Conservation (phyloP, 2,888 invertebrate genomes). For the Drepana falcataria region DNA sequence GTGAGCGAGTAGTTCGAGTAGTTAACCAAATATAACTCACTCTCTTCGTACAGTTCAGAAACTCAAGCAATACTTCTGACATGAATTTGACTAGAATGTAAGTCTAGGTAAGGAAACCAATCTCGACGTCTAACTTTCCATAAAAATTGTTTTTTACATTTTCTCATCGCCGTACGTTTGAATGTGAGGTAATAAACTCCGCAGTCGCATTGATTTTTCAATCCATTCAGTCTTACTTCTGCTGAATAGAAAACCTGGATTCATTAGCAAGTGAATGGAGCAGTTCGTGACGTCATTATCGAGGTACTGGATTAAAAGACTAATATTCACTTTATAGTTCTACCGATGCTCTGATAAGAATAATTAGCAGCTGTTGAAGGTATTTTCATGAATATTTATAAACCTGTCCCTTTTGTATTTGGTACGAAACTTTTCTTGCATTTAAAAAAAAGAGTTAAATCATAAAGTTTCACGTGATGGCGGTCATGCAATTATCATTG, state of each 20-base stretch:
- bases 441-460: too few species aligned
- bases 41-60: too few species aligned
- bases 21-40: too few species aligned
- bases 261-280: slow-evolving; percentile 31
- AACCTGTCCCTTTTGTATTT: too few species aligned
- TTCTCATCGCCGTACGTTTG: background rate
- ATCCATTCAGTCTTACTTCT: slow-evolving; percentile 20
- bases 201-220: slow-evolving; percentile 8
- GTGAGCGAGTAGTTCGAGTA: too few species aligned
- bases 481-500: too few species aligned
- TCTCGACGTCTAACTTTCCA: background rate
- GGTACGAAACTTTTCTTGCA: too few species aligned
- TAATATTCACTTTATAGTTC: slow-evolving; percentile 12
- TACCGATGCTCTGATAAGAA: background rate
- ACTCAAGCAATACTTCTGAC: background rate
- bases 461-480: too few species aligned
- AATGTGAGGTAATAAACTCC: slow-evolving; percentile 2
- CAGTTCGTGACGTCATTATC: slow-evolving; percentile 29
- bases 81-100: background rate
- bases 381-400: background rate
- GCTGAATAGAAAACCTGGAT: slow-evolving; percentile 13
- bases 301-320: slow-evolving; percentile 23
- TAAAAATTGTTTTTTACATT: background rate
- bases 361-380: background rate
- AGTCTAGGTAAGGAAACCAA: background rate